Conservation (phyloP, 2,113 vertebrate species). For the Malurus melanocephalus region DNA sequence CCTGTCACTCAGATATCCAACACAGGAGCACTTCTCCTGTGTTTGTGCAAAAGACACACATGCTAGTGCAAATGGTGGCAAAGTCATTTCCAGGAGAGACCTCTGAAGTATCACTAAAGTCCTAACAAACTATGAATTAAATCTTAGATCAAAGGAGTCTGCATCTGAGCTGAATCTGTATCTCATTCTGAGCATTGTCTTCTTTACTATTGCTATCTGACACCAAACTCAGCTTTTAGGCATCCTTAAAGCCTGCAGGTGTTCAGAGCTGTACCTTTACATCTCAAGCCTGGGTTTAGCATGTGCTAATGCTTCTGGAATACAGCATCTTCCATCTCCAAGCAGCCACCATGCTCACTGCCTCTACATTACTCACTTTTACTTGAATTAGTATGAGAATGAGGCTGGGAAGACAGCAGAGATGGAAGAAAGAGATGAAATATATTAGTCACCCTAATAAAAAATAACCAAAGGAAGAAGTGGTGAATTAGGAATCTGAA, state of each 20-base stretch:
- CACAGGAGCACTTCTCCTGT: fast-evolving
- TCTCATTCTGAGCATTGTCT: not conserved
- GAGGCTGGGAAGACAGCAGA: not conserved
- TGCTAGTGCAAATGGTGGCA: fast-evolving
- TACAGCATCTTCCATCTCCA: not conserved
- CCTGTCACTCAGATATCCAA: not conserved
- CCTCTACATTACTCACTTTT: not conserved
- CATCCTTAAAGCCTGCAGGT: not conserved
- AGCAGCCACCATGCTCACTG: not conserved
- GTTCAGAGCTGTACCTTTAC: not conserved
- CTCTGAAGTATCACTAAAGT: not conserved
- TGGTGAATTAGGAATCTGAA: not conserved
- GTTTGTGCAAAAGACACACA: not conserved
- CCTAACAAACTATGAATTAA: not conserved
- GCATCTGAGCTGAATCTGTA: not conserved
- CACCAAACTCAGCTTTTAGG: not conserved
- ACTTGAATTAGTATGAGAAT: not conserved
- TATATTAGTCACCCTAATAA: not conserved
- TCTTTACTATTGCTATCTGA: not conserved
- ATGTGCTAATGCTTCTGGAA: too few species aligned
- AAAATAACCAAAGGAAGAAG: not conserved
- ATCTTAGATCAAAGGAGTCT: not conserved
- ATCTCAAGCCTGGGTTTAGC: not conserved
- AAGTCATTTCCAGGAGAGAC: not conserved
- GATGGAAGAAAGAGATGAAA: not conserved